Percentiles rank a stretch among this genome's conserved stretches.
phyloP scores from a whole-genome alignment of 2,113 vertebrate species.

The Pica pica region DNA sequence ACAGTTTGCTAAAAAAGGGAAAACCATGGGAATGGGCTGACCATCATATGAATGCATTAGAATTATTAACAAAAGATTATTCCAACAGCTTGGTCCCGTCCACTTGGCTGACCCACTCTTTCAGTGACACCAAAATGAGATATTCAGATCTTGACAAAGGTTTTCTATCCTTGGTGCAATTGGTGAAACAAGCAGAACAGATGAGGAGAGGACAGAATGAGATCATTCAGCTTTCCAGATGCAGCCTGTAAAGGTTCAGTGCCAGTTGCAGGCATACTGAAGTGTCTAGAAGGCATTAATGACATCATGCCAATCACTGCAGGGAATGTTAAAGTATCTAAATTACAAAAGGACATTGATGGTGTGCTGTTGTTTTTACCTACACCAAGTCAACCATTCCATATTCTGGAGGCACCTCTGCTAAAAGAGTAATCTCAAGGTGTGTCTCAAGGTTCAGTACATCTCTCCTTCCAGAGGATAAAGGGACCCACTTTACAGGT shows the following conservation, averaged over 20 bases:
- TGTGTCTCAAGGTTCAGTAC: neutral
- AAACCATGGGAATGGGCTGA: neutral
- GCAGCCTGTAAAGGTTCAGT: neutral
- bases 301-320: neutral
- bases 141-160: neutral
- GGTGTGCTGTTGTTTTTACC: neutral
- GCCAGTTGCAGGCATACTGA: neutral
- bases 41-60: neutral
- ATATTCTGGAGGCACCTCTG: neutral
- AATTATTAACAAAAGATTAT: neutral
- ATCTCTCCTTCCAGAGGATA: neutral
- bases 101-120: neutral
- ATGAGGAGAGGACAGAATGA: neutral
- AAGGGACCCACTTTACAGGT: neutral
- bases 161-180: neutral
- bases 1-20: neutral
- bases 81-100: neutral
- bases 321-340: neutral
- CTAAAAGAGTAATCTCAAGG: neutral
- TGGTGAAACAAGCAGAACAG: neutral
- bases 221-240: neutral
- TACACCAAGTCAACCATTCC: neutral
- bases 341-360: neutral
- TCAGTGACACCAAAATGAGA: neutral
- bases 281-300: neutral